phyloP scores from a whole-genome alignment of 30 jellyfish, hydroid and myxozoan genomes.

The Mastigias papua region DNA sequence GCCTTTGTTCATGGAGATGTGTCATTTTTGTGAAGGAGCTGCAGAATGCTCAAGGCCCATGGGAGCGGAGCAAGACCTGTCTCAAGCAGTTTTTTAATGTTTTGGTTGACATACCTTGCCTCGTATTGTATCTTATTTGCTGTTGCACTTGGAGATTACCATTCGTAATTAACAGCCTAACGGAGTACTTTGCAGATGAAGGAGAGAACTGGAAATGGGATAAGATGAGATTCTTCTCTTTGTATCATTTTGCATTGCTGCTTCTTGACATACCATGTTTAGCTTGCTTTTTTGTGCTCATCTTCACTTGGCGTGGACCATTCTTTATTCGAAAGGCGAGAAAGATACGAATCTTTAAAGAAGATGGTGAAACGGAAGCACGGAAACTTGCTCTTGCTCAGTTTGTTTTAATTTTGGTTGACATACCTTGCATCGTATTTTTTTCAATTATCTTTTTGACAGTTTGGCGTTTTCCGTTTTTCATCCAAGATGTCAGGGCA shows the following conservation, averaged over 20 bases:
- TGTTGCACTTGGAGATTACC: constrained; percentile 90
- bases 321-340: constrained; percentile 57
- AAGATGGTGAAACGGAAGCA: constrained; percentile 35
- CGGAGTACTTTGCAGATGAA: not conserved
- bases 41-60: constrained; percentile 56
- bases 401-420: constrained; percentile 72
- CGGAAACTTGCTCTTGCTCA: constrained; percentile 52
- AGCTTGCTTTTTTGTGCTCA: constrained; percentile 31
- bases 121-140: constrained; percentile 45
- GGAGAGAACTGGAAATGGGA: constrained; percentile 81
- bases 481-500: constrained; percentile 23
- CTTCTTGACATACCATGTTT: constrained; percentile 89
- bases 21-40: constrained; percentile 57
- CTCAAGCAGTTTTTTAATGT: constrained; percentile 71
- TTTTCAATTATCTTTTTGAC: constrained; percentile 61
- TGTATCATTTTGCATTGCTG: constrained; percentile 61
- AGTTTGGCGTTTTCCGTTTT: constrained; percentile 66
- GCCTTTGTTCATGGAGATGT: constrained; percentile 91
- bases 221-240: constrained; percentile 51
- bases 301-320: constrained; percentile 83
- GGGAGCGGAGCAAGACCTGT: constrained; percentile 84
- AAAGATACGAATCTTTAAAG: constrained; percentile 18
- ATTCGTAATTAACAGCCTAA: constrained; percentile 31
- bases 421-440: constrained; percentile 79
- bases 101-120: constrained; percentile 83